Base-by-base conservation (phyloP, 2,797 vertebrate species). In the Falco berigora region DNA sequence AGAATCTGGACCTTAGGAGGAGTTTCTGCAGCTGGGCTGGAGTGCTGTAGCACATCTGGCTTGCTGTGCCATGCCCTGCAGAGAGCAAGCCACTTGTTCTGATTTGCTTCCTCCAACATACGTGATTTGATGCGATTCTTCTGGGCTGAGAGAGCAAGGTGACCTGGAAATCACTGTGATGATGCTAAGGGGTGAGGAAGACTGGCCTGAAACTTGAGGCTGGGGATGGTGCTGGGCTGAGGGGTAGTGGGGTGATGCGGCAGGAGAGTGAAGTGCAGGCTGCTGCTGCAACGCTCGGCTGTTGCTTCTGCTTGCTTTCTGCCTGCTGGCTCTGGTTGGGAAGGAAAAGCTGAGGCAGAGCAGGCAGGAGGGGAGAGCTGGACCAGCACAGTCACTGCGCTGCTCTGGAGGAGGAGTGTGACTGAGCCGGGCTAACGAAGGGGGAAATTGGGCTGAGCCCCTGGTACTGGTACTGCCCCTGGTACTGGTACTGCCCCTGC, bases 21-120 rank as follows among this genome's bases (percentile, higher is more conserved):
- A 74, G 38, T 38, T 81, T 71, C 46, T 90, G 68, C 52, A 71
- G 24, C 49, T 84, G 76, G 47, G 47, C 38, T 77, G 0, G 5
- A 7, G 59, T 17, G 27, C 67, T 6, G 52, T 42, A 52, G 68
- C 55, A 49, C 59, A 69, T 38, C 73, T 47, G 73, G 17, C 22
- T 28, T 56, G 62, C 88, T 67, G 52, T 49, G 49, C 61, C 1
- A 5, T 46, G 28, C 68, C 4, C 4, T 78, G 44, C 71, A 47
- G 46, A 4, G 46, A 36, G 47, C 21, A 28, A 72, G 42, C 49
- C 6, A 2, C 15, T 64, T 55, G 24, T 27, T 74, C 71, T 64
- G 8, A 20, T 0, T 22, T 50, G 34, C 46, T 67, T 11, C 56
- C 49, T 81, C 30, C 64, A 27, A 0, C 0, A 0, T 59, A 4